Evolutionary conservation across 2,113 vertebrate genomes (phyloP).

Genomic region (Notarius lentiginosus): DNA sequence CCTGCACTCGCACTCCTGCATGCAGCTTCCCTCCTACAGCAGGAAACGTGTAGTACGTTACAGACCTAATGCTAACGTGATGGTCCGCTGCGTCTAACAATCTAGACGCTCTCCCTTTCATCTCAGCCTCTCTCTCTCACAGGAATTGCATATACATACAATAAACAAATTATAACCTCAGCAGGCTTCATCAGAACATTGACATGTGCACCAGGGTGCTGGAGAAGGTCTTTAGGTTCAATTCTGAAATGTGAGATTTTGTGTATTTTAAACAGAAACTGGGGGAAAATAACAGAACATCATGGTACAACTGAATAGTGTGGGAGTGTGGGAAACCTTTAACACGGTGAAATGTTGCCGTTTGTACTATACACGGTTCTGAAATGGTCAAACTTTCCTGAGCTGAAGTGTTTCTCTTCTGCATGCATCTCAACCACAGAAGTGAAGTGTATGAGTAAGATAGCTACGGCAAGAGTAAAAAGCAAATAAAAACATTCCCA

Average conservation of each 20-base stretch:
- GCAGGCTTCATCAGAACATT: neutral
- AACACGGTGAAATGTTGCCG: neutral
- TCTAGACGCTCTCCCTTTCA: constrained; percentile 58
- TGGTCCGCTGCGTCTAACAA: constrained; percentile 68
- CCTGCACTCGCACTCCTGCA: constrained; percentile 7
- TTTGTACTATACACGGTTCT: neutral
- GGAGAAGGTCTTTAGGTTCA: neutral
- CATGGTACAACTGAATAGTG: neutral
- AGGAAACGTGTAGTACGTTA: constrained; percentile 60
- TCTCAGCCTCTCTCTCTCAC: constrained; percentile 34
- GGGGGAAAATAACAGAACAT: neutral
- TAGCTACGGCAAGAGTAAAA: neutral
- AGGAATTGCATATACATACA: neutral
- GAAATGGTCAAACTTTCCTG: neutral
- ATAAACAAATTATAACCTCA: constrained; percentile 7
- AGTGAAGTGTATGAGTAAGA: neutral
- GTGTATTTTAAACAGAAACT: neutral
- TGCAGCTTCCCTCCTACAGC: neutral
- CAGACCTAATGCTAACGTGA: constrained; percentile 66
- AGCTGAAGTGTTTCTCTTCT: neutral
- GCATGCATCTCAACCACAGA: neutral
- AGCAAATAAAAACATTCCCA: neutral
- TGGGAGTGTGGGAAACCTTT: neutral
- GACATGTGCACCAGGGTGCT: neutral
- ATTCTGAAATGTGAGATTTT: neutral